These are phyloP conservation scores for Mnemiopsis leidyi DNA, from an alignment of 37 sponge, comb jelly and placozoan genomes.

Conservation along the genomic window DNA sequence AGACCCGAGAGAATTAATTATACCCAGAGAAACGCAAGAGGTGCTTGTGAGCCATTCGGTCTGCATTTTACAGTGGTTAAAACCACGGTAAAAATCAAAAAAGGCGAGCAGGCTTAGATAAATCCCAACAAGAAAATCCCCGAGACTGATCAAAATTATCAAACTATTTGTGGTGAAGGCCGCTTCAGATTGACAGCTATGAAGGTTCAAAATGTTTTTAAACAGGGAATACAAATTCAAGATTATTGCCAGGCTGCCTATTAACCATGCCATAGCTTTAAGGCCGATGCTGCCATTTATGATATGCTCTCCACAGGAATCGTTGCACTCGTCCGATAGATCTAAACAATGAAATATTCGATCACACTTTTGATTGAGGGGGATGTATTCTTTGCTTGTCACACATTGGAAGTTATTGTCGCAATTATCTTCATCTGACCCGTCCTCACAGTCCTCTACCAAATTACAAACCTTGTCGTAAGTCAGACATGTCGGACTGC, in stretches of 20 bases:
- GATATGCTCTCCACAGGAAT: not conserved
- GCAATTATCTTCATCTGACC: not conserved
- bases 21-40: not conserved
- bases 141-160: not conserved
- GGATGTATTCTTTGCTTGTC: not conserved
- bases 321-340: not conserved
- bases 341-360: not conserved
- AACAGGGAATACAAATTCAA: not conserved
- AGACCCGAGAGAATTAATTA: not conserved
- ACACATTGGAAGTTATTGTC: not conserved
- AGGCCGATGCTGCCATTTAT: not conserved
- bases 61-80: not conserved
- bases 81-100: not conserved
- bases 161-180: not conserved
- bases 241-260: not conserved
- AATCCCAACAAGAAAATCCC: not conserved
- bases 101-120: not conserved
- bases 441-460: not conserved
- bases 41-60: not conserved
- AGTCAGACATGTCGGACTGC: not conserved
- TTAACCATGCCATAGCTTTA: not conserved
- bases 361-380: not conserved
- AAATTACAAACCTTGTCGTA: not conserved
- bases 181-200: not conserved
- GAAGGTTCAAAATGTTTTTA: not conserved